Percentiles rank a stretch among this genome's conserved stretches.
Conservation (phyloP, 2,888 invertebrate genomes). For the Corythucha ciliata region DNA sequence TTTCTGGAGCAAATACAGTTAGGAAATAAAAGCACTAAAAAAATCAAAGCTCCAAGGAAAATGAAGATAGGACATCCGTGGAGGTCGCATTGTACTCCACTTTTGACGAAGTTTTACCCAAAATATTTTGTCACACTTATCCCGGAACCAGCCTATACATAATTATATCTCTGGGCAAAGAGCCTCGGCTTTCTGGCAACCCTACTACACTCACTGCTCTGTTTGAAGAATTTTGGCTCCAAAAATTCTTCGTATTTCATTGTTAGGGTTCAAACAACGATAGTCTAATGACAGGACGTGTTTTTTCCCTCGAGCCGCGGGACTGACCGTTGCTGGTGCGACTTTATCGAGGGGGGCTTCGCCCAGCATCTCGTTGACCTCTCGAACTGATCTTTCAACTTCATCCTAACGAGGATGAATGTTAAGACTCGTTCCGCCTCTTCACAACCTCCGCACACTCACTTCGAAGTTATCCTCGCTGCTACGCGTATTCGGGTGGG, state of each 20-base stretch:
- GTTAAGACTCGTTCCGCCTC: neutral
- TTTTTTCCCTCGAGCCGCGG: conserved; percentile 39
- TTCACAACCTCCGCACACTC: conserved; percentile 30
- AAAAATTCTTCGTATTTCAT: conserved; percentile 72
- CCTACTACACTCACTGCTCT: no score
- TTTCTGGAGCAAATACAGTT: no score
- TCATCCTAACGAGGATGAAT: conserved; percentile 47
- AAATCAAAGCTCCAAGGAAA: no score
- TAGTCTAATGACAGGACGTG: conserved; percentile 55
- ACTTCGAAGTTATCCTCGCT: conserved; percentile 58
- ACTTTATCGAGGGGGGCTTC: conserved; percentile 11
- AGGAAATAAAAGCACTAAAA: no score
- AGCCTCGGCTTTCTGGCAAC: no score
- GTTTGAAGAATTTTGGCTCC: conserved; percentile 66
- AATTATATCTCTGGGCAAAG: no score
- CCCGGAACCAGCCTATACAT: no score
- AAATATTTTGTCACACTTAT: no score
- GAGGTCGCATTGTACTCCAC: no score
- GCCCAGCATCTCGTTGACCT: conserved; percentile 58
- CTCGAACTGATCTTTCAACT: conserved; percentile 55
- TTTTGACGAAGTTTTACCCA: no score
- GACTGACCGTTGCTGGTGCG: conserved; percentile 37
- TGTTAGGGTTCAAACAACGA: conserved; percentile 66
- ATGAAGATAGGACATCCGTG: no score
- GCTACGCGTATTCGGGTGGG: conserved; percentile 42